Percentiles rank a stretch among this genome's conserved stretches.
These are phyloP conservation scores for Corvus moneduloides DNA, from an alignment of 2,113 vertebrate species.

Conservation along the genomic window DNA sequence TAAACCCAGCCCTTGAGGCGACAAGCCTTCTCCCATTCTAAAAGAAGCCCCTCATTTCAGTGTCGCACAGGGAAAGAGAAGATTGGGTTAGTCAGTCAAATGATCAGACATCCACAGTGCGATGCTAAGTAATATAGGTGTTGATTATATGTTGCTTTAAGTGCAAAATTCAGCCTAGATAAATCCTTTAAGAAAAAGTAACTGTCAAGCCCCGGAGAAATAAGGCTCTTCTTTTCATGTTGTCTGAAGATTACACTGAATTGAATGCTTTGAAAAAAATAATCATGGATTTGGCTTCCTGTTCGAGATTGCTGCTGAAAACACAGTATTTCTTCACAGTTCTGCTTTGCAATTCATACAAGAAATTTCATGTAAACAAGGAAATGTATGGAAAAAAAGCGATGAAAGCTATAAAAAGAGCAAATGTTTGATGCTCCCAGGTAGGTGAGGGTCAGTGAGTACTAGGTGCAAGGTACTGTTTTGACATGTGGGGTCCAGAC, in stretches of 20 bases:
- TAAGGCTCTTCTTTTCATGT: background rate
- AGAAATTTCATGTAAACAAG: background rate
- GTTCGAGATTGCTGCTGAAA: background rate
- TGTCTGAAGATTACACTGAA: background rate
- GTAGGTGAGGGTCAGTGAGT: background rate
- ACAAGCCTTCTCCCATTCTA: rapidly evolving
- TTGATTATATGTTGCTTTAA: background rate
- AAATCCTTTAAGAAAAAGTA: background rate
- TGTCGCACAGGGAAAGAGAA: background rate
- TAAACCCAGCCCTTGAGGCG: rapidly evolving
- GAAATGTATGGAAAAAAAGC: background rate
- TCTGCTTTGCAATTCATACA: background rate
- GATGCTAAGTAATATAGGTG: background rate
- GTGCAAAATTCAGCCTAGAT: background rate
- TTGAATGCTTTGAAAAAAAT: background rate
- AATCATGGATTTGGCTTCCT: background rate
- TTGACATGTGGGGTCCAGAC: background rate
- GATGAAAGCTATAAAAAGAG: background rate
- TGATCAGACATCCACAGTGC: background rate
- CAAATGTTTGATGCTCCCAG: background rate
- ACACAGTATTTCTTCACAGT: background rate
- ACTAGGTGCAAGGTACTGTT: background rate
- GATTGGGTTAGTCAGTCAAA: background rate
- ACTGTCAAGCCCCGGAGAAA: background rate
- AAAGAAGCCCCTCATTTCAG: background rate